These are phyloP conservation scores for Eilema caniola DNA, from an alignment of 2,888 invertebrate genomes.

Conservation along the genomic window DNA sequence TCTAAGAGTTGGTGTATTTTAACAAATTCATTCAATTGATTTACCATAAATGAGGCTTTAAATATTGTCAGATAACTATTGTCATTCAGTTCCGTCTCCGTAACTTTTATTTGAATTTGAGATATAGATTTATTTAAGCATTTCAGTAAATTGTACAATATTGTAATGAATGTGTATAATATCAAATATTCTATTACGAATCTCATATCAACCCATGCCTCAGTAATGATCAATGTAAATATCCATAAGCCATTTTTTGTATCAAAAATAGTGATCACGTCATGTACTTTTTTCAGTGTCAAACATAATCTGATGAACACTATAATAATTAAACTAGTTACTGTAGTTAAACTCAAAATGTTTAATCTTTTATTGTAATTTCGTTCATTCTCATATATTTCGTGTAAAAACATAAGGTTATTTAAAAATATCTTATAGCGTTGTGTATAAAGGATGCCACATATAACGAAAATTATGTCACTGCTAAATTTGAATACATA, in stretches of 20 bases:
- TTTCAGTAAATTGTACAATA: constrained; percentile 3
- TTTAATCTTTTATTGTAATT: background rate
- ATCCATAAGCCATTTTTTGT: background rate
- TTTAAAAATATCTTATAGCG: background rate
- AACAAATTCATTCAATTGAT: background rate
- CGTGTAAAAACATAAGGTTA: background rate
- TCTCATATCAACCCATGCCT: constrained; percentile 8
- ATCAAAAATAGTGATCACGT: background rate
- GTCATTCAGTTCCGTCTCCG: background rate
- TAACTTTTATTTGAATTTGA: background rate
- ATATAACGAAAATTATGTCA: constrained; percentile 4
- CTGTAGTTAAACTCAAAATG: background rate
- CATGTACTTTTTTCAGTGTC: background rate
- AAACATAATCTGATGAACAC: background rate
- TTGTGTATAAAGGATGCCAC: background rate
- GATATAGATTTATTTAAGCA: background rate
- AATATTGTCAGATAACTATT: background rate
- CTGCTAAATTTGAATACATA: background rate
- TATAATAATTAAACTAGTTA: background rate
- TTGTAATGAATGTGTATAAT: constrained; percentile 2
- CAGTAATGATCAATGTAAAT: constrained; percentile 1
- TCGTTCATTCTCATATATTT: constrained; percentile 3
- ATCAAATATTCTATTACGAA: constrained; percentile 16
- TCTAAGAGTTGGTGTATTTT: background rate
- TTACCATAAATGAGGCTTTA: background rate